These are phyloP conservation scores for Paramormyrops hopkinsi DNA, from an alignment of 2,797 vertebrate species.

Conservation along the genomic window DNA sequence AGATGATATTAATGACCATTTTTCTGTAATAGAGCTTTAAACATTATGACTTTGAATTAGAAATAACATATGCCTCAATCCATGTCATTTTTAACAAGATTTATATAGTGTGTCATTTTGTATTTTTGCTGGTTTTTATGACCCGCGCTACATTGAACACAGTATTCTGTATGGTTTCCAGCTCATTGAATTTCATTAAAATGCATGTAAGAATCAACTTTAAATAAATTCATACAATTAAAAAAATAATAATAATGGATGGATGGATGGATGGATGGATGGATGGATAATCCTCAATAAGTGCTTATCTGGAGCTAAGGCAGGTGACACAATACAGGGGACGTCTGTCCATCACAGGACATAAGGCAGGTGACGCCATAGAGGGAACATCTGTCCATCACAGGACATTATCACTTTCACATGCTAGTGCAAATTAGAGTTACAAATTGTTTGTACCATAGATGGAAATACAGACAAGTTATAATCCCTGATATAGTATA, in stretches of 20 bases:
- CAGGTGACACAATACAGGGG: not conserved
- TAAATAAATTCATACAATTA: not conserved
- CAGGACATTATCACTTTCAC: not conserved
- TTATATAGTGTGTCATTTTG: conserved; percentile 34
- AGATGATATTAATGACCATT: conserved; percentile 29
- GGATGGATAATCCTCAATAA: too few relatives aligned
- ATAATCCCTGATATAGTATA: not conserved
- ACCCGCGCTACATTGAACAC: not conserved
- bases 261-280: too few relatives aligned
- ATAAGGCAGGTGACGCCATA: not conserved
- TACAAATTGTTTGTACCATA: not conserved
- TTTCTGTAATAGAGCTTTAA: conserved; percentile 38
- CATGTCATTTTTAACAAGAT: conserved; percentile 55
- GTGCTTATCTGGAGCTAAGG: not conserved
- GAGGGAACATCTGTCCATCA: not conserved
- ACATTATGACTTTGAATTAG: conserved; percentile 33
- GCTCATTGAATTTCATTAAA: not conserved
- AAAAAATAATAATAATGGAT: not conserved
- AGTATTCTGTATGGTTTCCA: not conserved
- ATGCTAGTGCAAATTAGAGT: not conserved
- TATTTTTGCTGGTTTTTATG: conserved; percentile 11
- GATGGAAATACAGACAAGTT: not conserved
- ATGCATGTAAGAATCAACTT: not conserved
- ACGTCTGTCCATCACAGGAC: not conserved
- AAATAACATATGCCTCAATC: conserved; percentile 39